Evolutionary conservation across 2,113 vertebrate genomes (phyloP), one percentile per base, ranked within the genome.

Genomic region (Helogale parvula): DNA sequence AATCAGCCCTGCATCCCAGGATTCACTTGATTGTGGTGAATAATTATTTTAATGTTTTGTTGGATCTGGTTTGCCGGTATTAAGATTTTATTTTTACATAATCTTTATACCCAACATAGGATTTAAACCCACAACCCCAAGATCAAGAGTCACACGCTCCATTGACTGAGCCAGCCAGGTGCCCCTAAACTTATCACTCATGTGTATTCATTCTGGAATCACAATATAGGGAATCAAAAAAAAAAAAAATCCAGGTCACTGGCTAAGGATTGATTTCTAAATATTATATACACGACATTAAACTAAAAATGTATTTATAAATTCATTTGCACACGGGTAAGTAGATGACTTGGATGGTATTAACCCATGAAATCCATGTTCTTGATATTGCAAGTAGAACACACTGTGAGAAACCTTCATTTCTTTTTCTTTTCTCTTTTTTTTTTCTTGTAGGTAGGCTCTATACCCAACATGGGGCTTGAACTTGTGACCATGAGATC

Each of bases 201-300:
- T 89, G 8, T 88, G 17, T n/a, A 45, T 92, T 86, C 13, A 82
- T 72, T 52, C 81, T 96, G 38, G 41, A 95, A 82, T 95, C 41
- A 5, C 14, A 69, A 80, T 79, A 85, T 41, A 66, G 65, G 57
- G 7, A 2, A 76, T 76, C 3, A 29, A 76, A 57, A 57, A 60
- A 57, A 69, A 60, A 90, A 63, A 79, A 77, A 57, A 9, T 50
- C 74, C 31, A 25, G 66, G 47, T 71, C 50, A 57, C 76, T 87
- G 63, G 27, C 21, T 87, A 90, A 76, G 38, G 66, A 29, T 3
- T 88, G 47, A 66, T n/a, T 71, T 84, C 35, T 82, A 69, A 93
- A 88, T 66, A 57, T n/a, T 60, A 74, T 16, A 7, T 27, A 63
- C 14, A 63, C 38, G 50, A 19, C 17, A 90, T 93, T 80, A 90